Base-by-base conservation (phyloP, 30 jellyfish, hydroid and myxozoan genomes). In the Cassiopea xamachana region DNA sequence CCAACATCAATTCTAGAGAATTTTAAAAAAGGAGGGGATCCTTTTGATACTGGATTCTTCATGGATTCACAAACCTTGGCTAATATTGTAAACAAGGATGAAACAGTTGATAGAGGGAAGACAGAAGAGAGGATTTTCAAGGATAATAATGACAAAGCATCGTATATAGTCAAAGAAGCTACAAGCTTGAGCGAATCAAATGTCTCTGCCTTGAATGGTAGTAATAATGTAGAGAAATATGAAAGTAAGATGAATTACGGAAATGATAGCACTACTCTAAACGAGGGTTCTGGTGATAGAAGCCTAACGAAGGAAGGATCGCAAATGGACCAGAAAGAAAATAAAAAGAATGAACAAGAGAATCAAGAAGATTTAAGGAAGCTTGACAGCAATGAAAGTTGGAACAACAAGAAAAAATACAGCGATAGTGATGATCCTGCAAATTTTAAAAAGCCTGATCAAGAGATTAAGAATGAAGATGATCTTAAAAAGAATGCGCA, bases 1-100 rank as follows among this genome's bases (percentile, higher is more conserved):
- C 87, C 88, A 16, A 86, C 88, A 1, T 77, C 93, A 6, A 86
- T 86, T 60, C 64, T 84, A 68, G 78, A 84, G 50, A 84, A 84
- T 27, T 84, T 84, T 67, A 48, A 70, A 70, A n/a, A 15, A 1
- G 68, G 76, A 43, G 85, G 79, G 4, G 45, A 14, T 16, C 9
- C 16, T 48, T 84, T 79, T 2, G 92, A 71, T 48, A 72, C 84
- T 1, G 92, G 85, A 43, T 69, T 69, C 48, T 84, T 84, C 75
- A 84, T 84, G 84, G 92, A 72, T 71, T 48, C 55, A 43, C 50
- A 71, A 43, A 43, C 16, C 15, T 75, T 75, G 1, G 69, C 17
- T 61, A 75, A 60, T 46, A 62, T 19, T 10, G 59, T 5, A 7
- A 64, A 61, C 13, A 60, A 51, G 43, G 46, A 44, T 47, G 43